Percentiles rank a stretch among this genome's conserved stretches.
phyloP scores from a whole-genome alignment of 2,888 invertebrate genomes.

The Perizoma affinitatum region DNA sequence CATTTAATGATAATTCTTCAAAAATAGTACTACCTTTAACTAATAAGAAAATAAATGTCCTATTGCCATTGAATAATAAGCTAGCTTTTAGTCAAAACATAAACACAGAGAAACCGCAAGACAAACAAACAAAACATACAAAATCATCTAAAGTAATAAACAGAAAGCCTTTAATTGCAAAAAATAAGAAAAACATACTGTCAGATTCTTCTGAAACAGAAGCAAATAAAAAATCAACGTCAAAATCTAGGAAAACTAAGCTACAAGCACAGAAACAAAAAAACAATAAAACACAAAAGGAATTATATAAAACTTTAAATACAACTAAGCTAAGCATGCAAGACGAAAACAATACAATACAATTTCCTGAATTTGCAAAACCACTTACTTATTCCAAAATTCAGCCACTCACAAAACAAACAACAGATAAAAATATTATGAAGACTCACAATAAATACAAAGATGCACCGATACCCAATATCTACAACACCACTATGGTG shows the following conservation, averaged over 20 bases:
- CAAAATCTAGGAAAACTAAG: slow-evolving; percentile 5
- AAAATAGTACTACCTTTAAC: slow-evolving; percentile 15
- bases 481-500: slow-evolving; percentile 21
- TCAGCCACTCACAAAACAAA: neutral
- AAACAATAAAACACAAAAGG: slow-evolving; percentile 1
- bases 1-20: slow-evolving; percentile 1
- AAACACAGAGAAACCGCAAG: neutral
- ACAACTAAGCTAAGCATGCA: neutral
- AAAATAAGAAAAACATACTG: neutral
- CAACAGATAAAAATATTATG: neutral
- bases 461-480: neutral
- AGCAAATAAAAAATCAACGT: neutral
- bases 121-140: neutral
- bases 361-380: neutral
- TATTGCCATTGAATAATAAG: neutral
- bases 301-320: neutral
- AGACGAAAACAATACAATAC: neutral
- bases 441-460: neutral
- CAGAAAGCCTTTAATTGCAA: slow-evolving; percentile 6
- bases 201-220: neutral
- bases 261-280: neutral
- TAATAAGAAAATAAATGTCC: neutral
- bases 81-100: slow-evolving; percentile 3
- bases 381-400: slow-evolving; percentile 11
- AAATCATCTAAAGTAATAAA: slow-evolving; percentile 1